Percentiles rank a stretch among this genome's conserved stretches.
Evolutionary conservation across 2,113 vertebrate species (phyloP).

Genomic region (Cryptotis parvus): DNA sequence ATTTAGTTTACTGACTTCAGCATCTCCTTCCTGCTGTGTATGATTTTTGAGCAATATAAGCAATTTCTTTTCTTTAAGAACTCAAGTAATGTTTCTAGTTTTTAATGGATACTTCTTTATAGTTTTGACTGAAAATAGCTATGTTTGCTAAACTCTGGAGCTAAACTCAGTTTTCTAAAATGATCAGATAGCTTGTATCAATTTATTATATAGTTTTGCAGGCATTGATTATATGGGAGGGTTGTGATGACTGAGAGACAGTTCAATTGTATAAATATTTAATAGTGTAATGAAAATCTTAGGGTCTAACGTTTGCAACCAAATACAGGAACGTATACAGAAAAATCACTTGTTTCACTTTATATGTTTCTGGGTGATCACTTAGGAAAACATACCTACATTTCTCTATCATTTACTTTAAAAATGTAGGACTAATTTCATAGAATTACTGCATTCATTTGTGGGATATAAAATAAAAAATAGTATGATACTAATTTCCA

Average conservation of each 20-base stretch:
- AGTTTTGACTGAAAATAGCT: constrained; percentile 19
- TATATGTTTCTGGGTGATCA: not conserved
- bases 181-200: not conserved
- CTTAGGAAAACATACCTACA: not conserved
- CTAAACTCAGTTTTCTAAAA: not conserved
- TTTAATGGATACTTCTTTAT: not conserved
- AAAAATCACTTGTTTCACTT: not conserved
- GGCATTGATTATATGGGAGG: not conserved
- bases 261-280: constrained; percentile 4
- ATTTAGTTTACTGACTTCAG: not conserved
- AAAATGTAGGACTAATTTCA: not conserved
- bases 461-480: no score
- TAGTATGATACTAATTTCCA: no score
- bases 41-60: not conserved
- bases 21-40: not conserved
- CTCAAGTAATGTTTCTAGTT: not conserved
- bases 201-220: not conserved
- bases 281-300: not conserved
- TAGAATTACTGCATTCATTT: no score
- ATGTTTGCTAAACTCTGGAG: not conserved
- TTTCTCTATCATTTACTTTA: not conserved
- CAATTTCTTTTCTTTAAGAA: not conserved
- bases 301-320: not conserved
- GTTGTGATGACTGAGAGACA: not conserved
- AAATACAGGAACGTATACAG: not conserved